Evolutionary conservation across 2,888 invertebrate genomes (phyloP).

Genomic region (Gasteruption jaculator): DNA sequence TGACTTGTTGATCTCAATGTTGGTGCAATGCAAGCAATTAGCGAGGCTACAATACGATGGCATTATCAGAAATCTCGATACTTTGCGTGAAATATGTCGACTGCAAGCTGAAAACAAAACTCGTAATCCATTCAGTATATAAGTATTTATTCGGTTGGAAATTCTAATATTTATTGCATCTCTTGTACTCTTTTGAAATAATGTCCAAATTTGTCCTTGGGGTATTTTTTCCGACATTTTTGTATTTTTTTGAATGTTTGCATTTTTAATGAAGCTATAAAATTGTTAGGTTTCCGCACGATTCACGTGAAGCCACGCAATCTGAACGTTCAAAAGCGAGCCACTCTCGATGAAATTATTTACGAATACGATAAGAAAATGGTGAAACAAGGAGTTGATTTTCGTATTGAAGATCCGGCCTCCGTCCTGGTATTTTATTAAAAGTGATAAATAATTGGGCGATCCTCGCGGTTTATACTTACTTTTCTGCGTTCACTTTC

Average conservation of each 20-base stretch:
- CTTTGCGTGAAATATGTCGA: slow-evolving; percentile 47
- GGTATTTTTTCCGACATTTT: background rate
- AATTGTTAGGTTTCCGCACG: slow-evolving; percentile 40
- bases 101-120: slow-evolving; percentile 42
- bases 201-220: too few relatives aligned
- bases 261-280: too few relatives aligned
- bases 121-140: slow-evolving; percentile 25
- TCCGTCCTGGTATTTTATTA: slow-evolving; percentile 36
- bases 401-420: slow-evolving; percentile 45
- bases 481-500: slow-evolving; percentile 10
- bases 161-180: background rate
- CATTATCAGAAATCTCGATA: slow-evolving; percentile 48
- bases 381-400: slow-evolving; percentile 43
- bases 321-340: slow-evolving; percentile 41
- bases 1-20: slow-evolving; percentile 48
- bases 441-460: slow-evolving; percentile 8
- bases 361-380: slow-evolving; percentile 42
- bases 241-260: slow-evolving; percentile 3
- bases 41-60: slow-evolving; percentile 52
- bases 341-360: slow-evolving; percentile 41
- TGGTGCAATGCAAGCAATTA: slow-evolving; percentile 48
- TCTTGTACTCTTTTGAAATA: background rate
- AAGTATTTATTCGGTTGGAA: background rate
- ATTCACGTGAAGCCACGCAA: slow-evolving; percentile 47
- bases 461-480: slow-evolving; percentile 14